Percentiles rank a stretch among this genome's conserved stretches.
phyloP scores from a whole-genome alignment of 2,888 invertebrate genomes.

The Operophtera brumata region DNA sequence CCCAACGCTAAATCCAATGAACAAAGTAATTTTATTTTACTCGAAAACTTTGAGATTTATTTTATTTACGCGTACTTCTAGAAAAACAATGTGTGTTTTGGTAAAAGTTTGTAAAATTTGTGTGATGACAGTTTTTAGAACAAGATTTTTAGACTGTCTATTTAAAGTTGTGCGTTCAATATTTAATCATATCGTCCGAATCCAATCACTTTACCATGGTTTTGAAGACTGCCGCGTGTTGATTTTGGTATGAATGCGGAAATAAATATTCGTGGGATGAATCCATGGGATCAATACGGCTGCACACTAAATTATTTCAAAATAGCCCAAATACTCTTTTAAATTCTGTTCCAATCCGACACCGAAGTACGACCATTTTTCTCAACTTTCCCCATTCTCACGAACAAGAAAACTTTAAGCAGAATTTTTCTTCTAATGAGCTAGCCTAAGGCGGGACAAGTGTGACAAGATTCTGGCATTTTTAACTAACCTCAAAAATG shows the following conservation, averaged over 20 bases:
- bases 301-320: too few species aligned
- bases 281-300: too few species aligned
- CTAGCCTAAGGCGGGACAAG: slow-evolving; percentile 2
- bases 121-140: neutral
- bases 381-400: slow-evolving; percentile 1
- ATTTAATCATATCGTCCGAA: too few species aligned
- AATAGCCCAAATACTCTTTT: neutral
- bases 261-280: too few species aligned
- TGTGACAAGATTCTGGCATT: neutral
- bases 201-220: too few species aligned
- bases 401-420: slow-evolving; percentile 3
- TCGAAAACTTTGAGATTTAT: slow-evolving; percentile 6
- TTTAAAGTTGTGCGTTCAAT: too few species aligned
- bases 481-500: neutral
- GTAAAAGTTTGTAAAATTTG: neutral
- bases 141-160: too few species aligned
- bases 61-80: neutral
- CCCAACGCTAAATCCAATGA: slow-evolving; percentile 5
- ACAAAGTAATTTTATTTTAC: slow-evolving; percentile 4
- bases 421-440: slow-evolving; percentile 1
- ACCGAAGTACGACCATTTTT: neutral
- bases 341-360: neutral
- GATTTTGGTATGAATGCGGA: too few species aligned
- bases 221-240: too few species aligned
- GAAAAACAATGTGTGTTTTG: neutral